Conservation (phyloP, 2,888 invertebrate species). For the Drosophila merina region DNA sequence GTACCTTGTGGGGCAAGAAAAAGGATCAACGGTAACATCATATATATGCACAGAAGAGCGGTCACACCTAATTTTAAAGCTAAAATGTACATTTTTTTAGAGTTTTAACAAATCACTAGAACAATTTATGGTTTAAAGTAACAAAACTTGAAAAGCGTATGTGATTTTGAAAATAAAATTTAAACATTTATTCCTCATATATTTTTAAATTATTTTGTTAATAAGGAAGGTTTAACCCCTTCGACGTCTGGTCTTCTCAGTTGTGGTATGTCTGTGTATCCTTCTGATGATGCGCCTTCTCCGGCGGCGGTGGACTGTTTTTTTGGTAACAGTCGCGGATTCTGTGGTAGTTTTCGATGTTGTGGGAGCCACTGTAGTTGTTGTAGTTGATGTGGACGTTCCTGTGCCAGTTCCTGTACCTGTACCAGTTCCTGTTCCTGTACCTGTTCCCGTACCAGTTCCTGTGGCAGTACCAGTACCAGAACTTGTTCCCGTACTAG, state of each 20-base stretch:
- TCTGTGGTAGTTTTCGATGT: background rate
- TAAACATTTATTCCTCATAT: background rate
- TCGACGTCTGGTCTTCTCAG: background rate
- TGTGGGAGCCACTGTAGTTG: background rate
- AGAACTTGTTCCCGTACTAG: slow-evolving; percentile 24
- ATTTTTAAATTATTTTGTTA: background rate
- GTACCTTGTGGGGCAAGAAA: background rate
- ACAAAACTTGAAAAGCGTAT: background rate
- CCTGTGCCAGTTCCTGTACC: background rate
- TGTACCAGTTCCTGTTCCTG: background rate
- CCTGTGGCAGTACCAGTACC: slow-evolving; percentile 72
- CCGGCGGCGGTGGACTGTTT: background rate
- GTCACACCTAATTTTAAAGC: background rate
- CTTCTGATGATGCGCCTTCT: background rate
- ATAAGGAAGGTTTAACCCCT: background rate
- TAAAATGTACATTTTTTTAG: background rate
- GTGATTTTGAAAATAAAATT: background rate
- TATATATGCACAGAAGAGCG: background rate
- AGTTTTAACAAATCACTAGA: background rate
- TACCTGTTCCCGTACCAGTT: background rate
- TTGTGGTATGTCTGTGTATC: background rate
- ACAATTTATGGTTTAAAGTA: background rate
- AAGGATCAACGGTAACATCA: background rate
- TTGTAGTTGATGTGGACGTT: background rate
- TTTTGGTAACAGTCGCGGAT: background rate